Evolutionary conservation across 1,140 invertebrate species (phyloP), one percentile per base, ranked within the genome.

Genomic region (Cotesia glomerata): DNA sequence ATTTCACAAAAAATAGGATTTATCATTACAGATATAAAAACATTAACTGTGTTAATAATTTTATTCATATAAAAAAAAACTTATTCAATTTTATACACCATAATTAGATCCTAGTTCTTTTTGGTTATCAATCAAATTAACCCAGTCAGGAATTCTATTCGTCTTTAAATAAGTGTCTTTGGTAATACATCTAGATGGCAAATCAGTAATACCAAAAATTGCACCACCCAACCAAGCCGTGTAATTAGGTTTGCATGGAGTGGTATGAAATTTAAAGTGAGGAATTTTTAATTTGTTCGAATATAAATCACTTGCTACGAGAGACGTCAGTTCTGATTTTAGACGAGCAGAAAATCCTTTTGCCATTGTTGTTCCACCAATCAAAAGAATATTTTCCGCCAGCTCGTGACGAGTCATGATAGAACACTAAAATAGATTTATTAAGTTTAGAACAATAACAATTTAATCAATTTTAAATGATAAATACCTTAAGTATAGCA

Each of bases 201-300:
- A 90, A 86, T 97, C 95, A 5, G 95, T 93, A 7, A 93, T 92
- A 4, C 94, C 94, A 83, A 95, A 93, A 74, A 98, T 91, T 13
- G 96, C 92, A 67, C 95, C 94, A 82, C 95, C 95, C 9, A 96
- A 85, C 95, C 95, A 97, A 34, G 92, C 90, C 5, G 92, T 91
- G 81, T 93, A 97, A 87, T 97, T 97, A 65, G 93, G 91, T 81
- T 95, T 94, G 52, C 91, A 91, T 5, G 95, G 95, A 18, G 92
- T 86, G 11, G 88, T 88, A 80, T 96, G 95, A 80, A 96, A 94
- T 81, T 92, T 92, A 77, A 95, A 93, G n/a, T 84, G 88, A 72
- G 90, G 87, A 13, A 95, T 81, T 75, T 90, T 89, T 18, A 95
- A 85, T 73, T 90, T 89, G 0, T 90, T 84, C 8, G 88, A 86